A percentile compares a stretch with the other conserved stretches of the same genome.
Conservation (phyloP, 2,113 vertebrate genomes). For the Naja naja region DNA sequence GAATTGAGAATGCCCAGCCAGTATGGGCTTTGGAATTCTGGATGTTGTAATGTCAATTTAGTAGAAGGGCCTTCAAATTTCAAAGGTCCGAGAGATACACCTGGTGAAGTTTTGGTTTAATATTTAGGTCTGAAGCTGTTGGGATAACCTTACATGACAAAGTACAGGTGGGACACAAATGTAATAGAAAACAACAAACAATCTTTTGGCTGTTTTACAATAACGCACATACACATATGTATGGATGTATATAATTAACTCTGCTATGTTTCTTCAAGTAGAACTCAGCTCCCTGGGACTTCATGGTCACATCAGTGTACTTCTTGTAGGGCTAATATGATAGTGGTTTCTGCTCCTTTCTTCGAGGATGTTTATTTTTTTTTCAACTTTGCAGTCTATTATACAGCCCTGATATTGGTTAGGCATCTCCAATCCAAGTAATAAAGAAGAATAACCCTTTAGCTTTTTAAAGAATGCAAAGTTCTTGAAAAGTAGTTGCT, state of each 20-base stretch:
- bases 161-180: not conserved
- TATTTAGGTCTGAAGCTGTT: not conserved
- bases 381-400: not conserved
- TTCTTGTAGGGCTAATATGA: not conserved
- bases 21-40: not conserved
- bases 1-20: not conserved
- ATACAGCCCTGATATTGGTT: not conserved
- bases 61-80: not conserved
- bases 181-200: not conserved
- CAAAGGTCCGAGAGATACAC: not conserved
- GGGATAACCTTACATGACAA: not conserved
- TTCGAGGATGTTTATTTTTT: not conserved
- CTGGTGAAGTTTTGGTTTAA: not conserved
- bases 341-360: not conserved
- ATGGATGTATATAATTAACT: not conserved
- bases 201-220: not conserved
- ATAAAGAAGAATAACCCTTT: not conserved
- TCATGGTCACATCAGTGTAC: not conserved
- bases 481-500: not conserved
- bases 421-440: not conserved
- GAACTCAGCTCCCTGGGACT: not conserved
- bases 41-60: not conserved
- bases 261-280: not conserved
- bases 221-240: not conserved
- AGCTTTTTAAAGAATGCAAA: not conserved